Evolutionary conservation across 1,140 invertebrate genomes (phyloP).

Genomic region (Notospermus geniculatus): DNA sequence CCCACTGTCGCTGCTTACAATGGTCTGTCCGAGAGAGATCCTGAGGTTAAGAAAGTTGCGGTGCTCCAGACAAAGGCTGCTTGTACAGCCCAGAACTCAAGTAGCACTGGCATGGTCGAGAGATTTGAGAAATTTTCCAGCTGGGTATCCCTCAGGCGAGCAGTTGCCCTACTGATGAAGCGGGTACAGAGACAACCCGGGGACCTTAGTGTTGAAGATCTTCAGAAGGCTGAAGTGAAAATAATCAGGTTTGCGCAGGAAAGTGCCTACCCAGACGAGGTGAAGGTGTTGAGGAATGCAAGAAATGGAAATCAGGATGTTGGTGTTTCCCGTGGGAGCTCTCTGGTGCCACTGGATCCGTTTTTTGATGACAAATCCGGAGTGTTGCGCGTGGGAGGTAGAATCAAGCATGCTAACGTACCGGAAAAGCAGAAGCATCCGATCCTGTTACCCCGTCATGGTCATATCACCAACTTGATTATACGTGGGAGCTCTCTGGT

Average conservation of each 20-base stretch:
- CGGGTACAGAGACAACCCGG: too few species aligned
- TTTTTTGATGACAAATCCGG: constrained; percentile 19
- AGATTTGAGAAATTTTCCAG: constrained; percentile 14
- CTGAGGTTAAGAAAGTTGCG: constrained; percentile 7
- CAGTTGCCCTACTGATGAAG: constrained; percentile 6
- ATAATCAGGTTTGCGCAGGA: constrained; percentile 13
- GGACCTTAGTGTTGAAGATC: not conserved
- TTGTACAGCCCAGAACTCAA: not conserved
- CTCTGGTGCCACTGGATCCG: constrained; percentile 11
- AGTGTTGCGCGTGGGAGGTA: constrained; percentile 12
- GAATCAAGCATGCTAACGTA: constrained; percentile 5
- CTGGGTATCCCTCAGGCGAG: constrained; percentile 14
- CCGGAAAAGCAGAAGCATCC: constrained; percentile 12
- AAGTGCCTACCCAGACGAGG: not conserved
- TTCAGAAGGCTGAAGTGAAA: not conserved
- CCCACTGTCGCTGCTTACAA: too few species aligned
- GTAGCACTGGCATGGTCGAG: not conserved
- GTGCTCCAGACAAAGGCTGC: not conserved
- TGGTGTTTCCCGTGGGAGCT: not conserved
- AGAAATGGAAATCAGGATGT: too few species aligned
- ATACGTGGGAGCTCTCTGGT: not conserved
- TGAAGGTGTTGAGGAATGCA: not conserved
- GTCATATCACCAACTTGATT: constrained; percentile 15
- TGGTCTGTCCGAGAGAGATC: not conserved
- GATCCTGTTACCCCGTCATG: constrained; percentile 7